phyloP scores from a whole-genome alignment of 2,888 invertebrate genomes.

The Pandemis cinnamomeana region DNA sequence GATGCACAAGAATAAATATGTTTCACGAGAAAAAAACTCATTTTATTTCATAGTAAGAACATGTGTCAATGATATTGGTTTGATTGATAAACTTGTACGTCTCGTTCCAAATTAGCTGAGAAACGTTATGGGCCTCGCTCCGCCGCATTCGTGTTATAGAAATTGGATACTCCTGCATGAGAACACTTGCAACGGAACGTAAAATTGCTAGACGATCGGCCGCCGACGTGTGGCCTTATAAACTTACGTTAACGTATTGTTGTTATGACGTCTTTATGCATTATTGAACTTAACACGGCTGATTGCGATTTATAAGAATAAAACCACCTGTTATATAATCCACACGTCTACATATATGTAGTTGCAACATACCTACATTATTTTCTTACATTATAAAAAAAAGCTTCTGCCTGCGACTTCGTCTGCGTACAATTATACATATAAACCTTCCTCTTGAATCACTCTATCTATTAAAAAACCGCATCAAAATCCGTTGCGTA shows the following conservation, averaged over 20 bases:
- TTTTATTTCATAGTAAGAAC: too few species aligned
- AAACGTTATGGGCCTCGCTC: constrained; percentile 73
- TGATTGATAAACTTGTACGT: constrained; percentile 54
- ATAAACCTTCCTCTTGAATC: too few species aligned
- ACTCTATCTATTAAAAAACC: too few species aligned
- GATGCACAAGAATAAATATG: too few species aligned
- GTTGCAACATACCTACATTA: too few species aligned
- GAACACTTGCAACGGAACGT: constrained; percentile 77
- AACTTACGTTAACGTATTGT: constrained; percentile 61
- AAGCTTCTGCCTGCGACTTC: too few species aligned
- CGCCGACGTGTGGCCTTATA: constrained; percentile 52
- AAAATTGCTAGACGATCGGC: constrained; percentile 73
- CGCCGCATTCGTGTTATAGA: constrained; percentile 71
- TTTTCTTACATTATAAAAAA: too few species aligned
- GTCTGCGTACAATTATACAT: too few species aligned
- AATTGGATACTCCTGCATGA: constrained; percentile 78
- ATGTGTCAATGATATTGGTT: not conserved
- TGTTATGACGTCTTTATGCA: constrained; percentile 62
- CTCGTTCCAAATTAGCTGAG: constrained; percentile 55
- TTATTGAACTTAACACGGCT: constrained; percentile 65
- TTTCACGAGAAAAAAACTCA: too few species aligned
- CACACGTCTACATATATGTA: too few species aligned
- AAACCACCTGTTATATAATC: not conserved
- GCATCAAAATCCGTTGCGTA: too few species aligned
- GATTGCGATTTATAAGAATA: constrained; percentile 47